A percentile compares a stretch with the other conserved stretches of the same genome.
These are phyloP conservation scores for Caradrina clavipalpis DNA, from an alignment of 2,888 invertebrate genomes.

Conservation along the genomic window DNA sequence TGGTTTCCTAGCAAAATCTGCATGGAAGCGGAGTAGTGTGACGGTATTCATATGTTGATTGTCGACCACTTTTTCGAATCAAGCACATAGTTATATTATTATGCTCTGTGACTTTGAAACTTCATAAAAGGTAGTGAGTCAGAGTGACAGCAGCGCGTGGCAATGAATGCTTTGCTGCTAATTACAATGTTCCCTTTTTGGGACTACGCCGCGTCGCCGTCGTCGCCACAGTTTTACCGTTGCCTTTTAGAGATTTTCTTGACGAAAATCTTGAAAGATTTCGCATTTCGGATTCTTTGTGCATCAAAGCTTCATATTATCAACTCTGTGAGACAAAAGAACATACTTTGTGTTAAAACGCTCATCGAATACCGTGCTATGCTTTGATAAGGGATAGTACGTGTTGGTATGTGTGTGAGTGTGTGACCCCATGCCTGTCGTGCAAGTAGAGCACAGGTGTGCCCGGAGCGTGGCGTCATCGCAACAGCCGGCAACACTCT, in stretches of 20 bases:
- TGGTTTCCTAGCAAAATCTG: no score
- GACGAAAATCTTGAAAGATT: constrained; percentile 7
- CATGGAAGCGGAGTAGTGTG: background rate
- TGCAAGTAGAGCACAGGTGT: constrained; percentile 25
- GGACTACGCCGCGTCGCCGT: constrained; percentile 2
- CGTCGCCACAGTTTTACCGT: constrained; percentile 9
- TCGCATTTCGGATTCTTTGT: background rate
- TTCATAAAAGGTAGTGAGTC: constrained; percentile 51
- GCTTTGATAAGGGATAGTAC: constrained; percentile 25
- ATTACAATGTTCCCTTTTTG: constrained; percentile 44
- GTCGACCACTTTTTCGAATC: background rate
- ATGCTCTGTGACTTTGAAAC: constrained; percentile 50
- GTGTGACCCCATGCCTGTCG: background rate
- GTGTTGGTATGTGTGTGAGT: constrained; percentile 23
- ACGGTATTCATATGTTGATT: no score
- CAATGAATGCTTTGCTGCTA: constrained; percentile 53
- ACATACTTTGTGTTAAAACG: background rate
- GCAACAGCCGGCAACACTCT: constrained; percentile 1
- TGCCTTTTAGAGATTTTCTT: background rate
- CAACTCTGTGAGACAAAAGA: background rate
- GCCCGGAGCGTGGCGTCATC: constrained; percentile 5
- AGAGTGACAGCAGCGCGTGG: constrained; percentile 42
- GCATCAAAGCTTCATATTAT: background rate
- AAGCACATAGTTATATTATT: background rate
- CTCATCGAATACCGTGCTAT: background rate